Conservation (phyloP, 92 coral and sea anemone species). For the Chrysogorgia sp. region DNA sequence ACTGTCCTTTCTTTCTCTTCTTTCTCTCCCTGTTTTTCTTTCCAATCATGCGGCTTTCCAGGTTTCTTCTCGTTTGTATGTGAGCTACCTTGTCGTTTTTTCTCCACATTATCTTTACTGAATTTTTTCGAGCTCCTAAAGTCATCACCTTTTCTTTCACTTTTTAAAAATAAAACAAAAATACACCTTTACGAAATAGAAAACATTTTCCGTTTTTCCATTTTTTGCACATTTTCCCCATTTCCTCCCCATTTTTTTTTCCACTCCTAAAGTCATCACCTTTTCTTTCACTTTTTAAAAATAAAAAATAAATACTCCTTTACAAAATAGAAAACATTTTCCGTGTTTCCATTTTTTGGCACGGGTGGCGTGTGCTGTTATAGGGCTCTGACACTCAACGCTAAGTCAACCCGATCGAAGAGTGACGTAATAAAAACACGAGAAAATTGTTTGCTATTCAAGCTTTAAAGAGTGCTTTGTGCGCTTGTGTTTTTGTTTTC, state of each 20-base stretch:
- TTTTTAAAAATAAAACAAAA: background rate
- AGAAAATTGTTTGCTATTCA: no score
- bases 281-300: slow-evolving; percentile 25
- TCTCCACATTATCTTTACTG: slow-evolving; percentile 12
- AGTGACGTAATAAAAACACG: no score
- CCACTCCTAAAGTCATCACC: background rate
- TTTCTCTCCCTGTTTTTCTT: slow-evolving; percentile 11
- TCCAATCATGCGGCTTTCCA: slow-evolving; percentile 5
- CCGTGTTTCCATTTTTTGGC: no score
- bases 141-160: slow-evolving; percentile 25
- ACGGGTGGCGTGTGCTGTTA: background rate
- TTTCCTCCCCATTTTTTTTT: slow-evolving; percentile 3
- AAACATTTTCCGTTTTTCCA: no score
- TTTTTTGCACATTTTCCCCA: background rate
- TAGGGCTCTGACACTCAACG: background rate
- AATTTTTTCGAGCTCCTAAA: slow-evolving; percentile 7
- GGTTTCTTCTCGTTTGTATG: slow-evolving; percentile 9
- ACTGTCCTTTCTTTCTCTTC: slow-evolving; percentile 3
- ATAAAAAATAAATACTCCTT: background rate
- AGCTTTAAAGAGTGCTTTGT: no score
- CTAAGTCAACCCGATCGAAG: no score
- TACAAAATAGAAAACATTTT: background rate
- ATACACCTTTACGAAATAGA: background rate
- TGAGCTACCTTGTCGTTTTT: background rate
- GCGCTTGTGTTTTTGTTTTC: no score